A percentile compares a stretch with the other conserved stretches of the same genome.
These are phyloP conservation scores for Machimus rusticus DNA, from an alignment of 2,888 invertebrate species.

Conservation along the genomic window DNA sequence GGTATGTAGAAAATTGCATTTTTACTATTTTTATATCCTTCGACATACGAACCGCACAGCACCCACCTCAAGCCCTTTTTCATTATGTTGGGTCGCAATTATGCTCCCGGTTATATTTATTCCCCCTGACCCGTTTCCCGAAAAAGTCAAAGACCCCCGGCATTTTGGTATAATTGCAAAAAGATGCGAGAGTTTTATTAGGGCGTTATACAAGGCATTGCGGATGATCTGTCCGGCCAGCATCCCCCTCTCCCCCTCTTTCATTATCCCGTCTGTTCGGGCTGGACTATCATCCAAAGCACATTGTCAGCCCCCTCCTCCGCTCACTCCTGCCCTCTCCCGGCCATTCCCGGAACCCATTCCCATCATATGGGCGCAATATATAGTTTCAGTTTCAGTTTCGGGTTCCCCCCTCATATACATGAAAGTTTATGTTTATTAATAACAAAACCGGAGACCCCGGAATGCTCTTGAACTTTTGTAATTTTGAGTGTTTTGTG, in stretches of 20 bases:
- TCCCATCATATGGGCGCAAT: slow-evolving; percentile 35
- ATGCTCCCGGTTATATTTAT: background rate
- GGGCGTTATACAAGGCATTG: slow-evolving; percentile 7
- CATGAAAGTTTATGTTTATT: slow-evolving; percentile 40
- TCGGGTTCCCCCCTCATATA: background rate
- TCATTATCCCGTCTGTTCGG: background rate
- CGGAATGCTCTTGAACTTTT: slow-evolving; percentile 37
- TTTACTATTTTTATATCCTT: slow-evolving; percentile 14
- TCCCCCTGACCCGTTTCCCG: background rate
- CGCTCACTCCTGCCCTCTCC: background rate
- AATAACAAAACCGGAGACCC: slow-evolving; percentile 23
- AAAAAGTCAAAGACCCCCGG: slow-evolving; percentile 6
- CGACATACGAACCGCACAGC: background rate
- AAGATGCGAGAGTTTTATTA: slow-evolving; percentile 25
- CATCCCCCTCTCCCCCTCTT: background rate
- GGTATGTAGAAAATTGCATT: slow-evolving; percentile 43
- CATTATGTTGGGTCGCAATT: slow-evolving; percentile 2
- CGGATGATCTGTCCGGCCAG: slow-evolving; percentile 21
- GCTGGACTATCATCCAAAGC: background rate
- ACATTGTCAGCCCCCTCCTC: background rate
- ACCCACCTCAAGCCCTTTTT: background rate
- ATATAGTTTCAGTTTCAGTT: slow-evolving; percentile 19
- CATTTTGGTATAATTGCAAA: slow-evolving; percentile 1
- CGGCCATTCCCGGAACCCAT: background rate
- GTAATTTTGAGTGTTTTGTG: slow-evolving; percentile 29